Evolutionary conservation across 1,140 invertebrate species (phyloP).

Genomic region (Drosophila subpulchrella): DNA sequence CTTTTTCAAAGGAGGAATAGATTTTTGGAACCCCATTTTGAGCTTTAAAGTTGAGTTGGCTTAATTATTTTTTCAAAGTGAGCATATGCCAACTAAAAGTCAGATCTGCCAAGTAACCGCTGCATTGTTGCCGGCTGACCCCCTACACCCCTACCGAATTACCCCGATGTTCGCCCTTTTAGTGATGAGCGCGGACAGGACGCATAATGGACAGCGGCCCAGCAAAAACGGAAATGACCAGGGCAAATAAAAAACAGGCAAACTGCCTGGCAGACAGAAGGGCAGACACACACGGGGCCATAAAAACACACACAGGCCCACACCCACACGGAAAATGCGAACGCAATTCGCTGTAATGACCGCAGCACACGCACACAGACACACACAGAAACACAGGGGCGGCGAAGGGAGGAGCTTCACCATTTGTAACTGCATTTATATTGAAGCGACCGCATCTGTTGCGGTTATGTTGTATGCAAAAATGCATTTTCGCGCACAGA

Average conservation of each 20-base stretch:
- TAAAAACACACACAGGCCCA: conserved; percentile 52
- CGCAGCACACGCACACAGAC: conserved; percentile 55
- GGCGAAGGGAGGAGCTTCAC: conserved; percentile 17
- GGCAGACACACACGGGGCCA: conserved; percentile 40
- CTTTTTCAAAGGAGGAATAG: too few relatives aligned
- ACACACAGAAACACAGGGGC: conserved; percentile 1
- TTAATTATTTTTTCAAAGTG: conserved; percentile 7
- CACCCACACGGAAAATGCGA: conserved; percentile 54
- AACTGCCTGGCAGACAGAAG: conserved; percentile 21
- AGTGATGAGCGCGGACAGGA: conserved; percentile 71
- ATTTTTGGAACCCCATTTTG: neutral
- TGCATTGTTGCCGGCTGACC: conserved; percentile 35
- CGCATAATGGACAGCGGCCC: conserved; percentile 57
- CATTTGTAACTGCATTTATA: conserved; percentile 83
- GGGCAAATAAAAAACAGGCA: conserved; percentile 64
- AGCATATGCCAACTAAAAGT: conserved; percentile 9
- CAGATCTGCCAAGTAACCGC: conserved; percentile 13
- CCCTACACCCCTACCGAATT: conserved; percentile 20
- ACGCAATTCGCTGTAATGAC: conserved; percentile 78
- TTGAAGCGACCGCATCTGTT: conserved; percentile 82
- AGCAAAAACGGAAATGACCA: conserved; percentile 79
- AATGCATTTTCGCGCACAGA: conserved; percentile 82
- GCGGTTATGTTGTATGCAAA: conserved; percentile 82
- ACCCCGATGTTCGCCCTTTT: conserved; percentile 4
- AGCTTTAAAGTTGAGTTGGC: neutral